Evolutionary conservation across 2,797 vertebrate genomes (phyloP).

Genomic region (Hypotaenidia philippensis): DNA sequence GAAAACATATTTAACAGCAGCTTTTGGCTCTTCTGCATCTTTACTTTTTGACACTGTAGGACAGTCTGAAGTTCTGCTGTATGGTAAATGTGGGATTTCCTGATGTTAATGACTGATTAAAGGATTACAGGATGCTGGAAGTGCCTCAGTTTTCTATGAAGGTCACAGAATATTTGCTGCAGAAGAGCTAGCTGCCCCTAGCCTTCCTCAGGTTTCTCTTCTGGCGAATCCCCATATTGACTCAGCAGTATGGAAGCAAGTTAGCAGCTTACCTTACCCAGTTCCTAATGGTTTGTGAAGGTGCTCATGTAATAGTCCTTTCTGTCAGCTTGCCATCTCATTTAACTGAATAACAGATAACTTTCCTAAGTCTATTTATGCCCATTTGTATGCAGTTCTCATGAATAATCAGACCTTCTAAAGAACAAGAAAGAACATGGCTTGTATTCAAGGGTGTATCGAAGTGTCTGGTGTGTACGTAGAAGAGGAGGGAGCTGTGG

Average conservation of each 20-base stretch:
- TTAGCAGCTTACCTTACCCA: background rate
- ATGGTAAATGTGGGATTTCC: background rate
- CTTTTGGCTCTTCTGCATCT: background rate
- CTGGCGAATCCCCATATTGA: background rate
- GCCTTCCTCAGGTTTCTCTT: background rate
- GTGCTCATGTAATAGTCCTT: background rate
- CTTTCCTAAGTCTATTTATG: background rate
- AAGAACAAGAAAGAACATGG: background rate
- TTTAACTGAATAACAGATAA: background rate
- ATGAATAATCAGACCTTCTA: background rate
- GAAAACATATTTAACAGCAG: background rate
- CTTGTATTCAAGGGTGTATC: background rate
- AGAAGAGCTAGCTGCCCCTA: background rate
- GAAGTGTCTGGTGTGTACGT: accelerated
- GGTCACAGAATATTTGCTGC: background rate
- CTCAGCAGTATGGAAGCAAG: background rate
- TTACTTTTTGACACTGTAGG: background rate
- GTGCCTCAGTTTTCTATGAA: background rate
- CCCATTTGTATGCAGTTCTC: background rate
- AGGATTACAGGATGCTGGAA: background rate
- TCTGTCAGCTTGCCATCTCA: background rate
- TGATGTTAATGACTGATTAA: background rate
- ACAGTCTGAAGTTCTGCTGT: background rate
- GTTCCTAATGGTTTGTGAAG: background rate
- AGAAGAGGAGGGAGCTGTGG: background rate